These are phyloP conservation scores for Drosophila cognata DNA, from an alignment of 2,888 invertebrate species.

Conservation along the genomic window DNA sequence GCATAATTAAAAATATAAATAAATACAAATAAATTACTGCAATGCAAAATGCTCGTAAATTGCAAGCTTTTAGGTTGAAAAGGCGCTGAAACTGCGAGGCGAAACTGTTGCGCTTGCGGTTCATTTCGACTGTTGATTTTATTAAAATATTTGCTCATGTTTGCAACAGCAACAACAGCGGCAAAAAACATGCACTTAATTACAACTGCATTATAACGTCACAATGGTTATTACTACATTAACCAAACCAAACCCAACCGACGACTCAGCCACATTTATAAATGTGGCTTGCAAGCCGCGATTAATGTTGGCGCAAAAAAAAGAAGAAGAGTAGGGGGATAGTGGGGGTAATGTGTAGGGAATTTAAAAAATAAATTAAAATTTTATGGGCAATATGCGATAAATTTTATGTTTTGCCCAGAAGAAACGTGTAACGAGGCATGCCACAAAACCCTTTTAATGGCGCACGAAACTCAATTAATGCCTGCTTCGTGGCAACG, in stretches of 20 bases:
- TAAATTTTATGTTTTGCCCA: slow-evolving; percentile 64
- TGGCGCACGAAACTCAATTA: slow-evolving; percentile 56
- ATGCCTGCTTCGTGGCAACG: slow-evolving; percentile 49
- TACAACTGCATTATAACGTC: slow-evolving; percentile 71
- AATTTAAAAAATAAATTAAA: slow-evolving; percentile 71
- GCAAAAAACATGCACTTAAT: slow-evolving; percentile 60
- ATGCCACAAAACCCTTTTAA: slow-evolving; percentile 48
- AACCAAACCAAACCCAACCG: slow-evolving; percentile 33
- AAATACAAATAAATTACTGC: slow-evolving; percentile 37
- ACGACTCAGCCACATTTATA: slow-evolving; percentile 57
- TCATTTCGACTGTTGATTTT: slow-evolving; percentile 62
- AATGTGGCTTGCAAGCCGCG: slow-evolving; percentile 58
- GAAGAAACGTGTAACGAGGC: slow-evolving; percentile 35
- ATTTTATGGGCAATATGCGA: slow-evolving; percentile 63
- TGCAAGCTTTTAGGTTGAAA: slow-evolving; percentile 32
- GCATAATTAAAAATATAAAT: slow-evolving; percentile 53
- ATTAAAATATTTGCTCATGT: slow-evolving; percentile 58
- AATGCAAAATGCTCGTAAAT: slow-evolving; percentile 52
- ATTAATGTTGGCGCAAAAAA: slow-evolving; percentile 51
- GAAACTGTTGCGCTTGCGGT: slow-evolving; percentile 55
- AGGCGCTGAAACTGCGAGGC: slow-evolving; percentile 34
- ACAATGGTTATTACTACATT: slow-evolving; percentile 74
- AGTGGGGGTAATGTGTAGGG: slow-evolving; percentile 2
- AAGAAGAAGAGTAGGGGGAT: slow-evolving; percentile 34
- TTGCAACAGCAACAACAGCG: slow-evolving; percentile 23